Conservation (phyloP, 2,888 invertebrate genomes). For the Rutpela maculata region DNA sequence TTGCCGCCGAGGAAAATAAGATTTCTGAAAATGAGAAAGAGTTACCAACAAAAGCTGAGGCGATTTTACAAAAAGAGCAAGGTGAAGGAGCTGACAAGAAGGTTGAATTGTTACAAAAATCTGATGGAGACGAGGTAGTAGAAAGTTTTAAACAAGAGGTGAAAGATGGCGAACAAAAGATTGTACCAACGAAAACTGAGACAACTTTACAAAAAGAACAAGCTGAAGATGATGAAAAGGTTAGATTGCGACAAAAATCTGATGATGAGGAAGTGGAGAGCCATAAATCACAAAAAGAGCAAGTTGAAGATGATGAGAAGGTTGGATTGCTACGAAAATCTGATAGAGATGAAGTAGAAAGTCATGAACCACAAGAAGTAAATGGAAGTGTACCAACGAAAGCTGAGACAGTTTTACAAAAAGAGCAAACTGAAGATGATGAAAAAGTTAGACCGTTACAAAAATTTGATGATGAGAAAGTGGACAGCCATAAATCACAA, state of each 20-base stretch:
- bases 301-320: background rate
- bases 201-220: background rate
- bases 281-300: no score
- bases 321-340: no score
- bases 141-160: no score
- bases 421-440: background rate
- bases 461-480: background rate
- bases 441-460: background rate
- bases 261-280: no score
- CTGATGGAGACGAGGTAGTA: background rate
- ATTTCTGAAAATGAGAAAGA: background rate
- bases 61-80: background rate
- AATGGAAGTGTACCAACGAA: slow-evolving; percentile 13
- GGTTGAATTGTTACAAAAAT: no score
- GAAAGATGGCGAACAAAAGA: background rate
- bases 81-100: background rate
- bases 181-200: slow-evolving; percentile 13
- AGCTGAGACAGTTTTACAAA: slow-evolving; percentile 4
- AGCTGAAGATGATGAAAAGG: no score
- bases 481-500: no score
- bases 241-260: no score
- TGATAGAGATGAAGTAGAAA: background rate
- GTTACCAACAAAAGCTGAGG: slow-evolving; percentile 25
- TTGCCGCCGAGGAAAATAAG: slow-evolving; percentile 42
- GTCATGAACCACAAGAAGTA: background rate